These are phyloP conservation scores for Corythaixoides concolor DNA, from an alignment of 2,113 vertebrate genomes.

Conservation along the genomic window DNA sequence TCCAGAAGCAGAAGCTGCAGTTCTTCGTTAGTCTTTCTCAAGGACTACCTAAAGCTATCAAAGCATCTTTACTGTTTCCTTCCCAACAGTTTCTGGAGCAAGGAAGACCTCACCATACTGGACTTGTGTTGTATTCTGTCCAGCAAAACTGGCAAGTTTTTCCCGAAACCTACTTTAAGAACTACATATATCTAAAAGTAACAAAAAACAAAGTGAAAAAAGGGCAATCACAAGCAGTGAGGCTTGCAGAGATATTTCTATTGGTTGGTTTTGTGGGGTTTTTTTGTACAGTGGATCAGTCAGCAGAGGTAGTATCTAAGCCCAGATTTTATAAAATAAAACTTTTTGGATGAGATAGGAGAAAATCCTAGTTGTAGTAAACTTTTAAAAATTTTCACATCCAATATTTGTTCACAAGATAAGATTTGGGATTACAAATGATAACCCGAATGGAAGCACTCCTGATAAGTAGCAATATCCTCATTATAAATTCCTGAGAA, in stretches of 20 bases:
- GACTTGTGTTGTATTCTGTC: not conserved
- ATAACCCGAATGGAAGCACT: not conserved
- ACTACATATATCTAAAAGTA: not conserved
- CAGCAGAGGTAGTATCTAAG: not conserved
- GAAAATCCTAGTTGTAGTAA: not conserved
- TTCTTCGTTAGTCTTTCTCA: not conserved
- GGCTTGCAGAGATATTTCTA: not conserved
- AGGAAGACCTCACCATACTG: not conserved
- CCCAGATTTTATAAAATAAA: not conserved
- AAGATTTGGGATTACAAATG: not conserved
- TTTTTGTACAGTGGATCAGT: not conserved
- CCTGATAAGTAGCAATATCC: not conserved
- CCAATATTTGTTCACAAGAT: not conserved
- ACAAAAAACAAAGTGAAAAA: not conserved
- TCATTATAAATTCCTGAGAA: not conserved
- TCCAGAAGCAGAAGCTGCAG: not conserved
- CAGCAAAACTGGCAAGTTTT: not conserved
- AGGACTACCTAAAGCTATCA: not conserved
- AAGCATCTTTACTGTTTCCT: not conserved
- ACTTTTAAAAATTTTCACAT: not conserved
- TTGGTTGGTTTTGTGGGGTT: not conserved
- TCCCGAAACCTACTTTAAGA: not conserved
- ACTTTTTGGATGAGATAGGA: not conserved
- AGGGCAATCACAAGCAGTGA: not conserved
- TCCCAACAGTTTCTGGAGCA: not conserved